These are phyloP conservation scores for Ceratosolen fusciceps DNA, from an alignment of 1,140 invertebrate genomes.

Conservation along the genomic window DNA sequence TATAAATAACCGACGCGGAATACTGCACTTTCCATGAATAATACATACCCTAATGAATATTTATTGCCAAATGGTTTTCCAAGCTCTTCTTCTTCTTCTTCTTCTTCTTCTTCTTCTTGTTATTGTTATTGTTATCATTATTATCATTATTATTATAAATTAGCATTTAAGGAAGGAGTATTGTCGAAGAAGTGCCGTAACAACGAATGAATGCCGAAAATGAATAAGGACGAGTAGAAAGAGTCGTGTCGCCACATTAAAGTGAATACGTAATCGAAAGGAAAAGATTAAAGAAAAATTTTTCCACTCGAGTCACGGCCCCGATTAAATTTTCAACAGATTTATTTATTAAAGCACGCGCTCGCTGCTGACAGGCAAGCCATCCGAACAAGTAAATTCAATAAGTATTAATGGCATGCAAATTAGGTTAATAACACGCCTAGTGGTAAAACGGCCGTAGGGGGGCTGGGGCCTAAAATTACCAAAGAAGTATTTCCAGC, in stretches of 20 bases:
- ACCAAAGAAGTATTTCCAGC: neutral
- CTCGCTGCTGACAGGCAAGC: too few species aligned
- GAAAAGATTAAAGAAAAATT: neutral
- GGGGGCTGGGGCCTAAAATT: constrained; percentile 10
- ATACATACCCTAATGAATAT: constrained; percentile 14
- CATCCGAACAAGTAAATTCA: neutral
- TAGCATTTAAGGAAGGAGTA: neutral
- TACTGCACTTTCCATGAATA: constrained; percentile 19
- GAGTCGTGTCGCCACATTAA: too few species aligned
- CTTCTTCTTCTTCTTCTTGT: too few species aligned
- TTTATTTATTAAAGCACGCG: neutral
- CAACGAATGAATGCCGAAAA: neutral
- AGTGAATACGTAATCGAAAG: neutral
- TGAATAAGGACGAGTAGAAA: neutral
- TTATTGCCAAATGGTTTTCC: constrained; percentile 7
- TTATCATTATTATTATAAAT: constrained; percentile 22
- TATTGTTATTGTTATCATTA: neutral
- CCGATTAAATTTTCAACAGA: neutral
- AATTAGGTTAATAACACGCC: neutral
- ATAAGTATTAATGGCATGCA: neutral
- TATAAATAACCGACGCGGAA: neutral
- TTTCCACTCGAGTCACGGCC: too few species aligned
- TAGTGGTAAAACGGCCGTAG: neutral
- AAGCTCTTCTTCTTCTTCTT: too few species aligned
- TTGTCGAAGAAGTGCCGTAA: too few species aligned